Evolutionary conservation across 92 coral and sea anemone species (phyloP), one percentile per base, ranked within the genome.

Genomic region (Blastomussa wellsi): DNA sequence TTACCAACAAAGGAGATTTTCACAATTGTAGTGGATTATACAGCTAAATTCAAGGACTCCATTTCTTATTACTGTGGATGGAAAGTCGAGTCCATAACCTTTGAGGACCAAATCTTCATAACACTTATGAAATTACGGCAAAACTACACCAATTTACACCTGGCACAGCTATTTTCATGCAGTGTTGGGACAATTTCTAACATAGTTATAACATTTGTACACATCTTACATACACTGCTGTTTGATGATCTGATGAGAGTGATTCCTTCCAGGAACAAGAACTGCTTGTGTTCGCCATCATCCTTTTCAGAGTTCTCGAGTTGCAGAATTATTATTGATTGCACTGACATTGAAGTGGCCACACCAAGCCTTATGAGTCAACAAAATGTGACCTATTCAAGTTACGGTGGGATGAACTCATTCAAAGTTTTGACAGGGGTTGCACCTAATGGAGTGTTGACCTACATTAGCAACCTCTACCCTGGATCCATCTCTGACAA

Each of bases 401-500:
- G 76, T n/a, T 89, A 87, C 89, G 32, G 88, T 35, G 88, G 88
- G 29, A 65, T 82, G 80, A 90, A 86, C 49, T 82, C 95, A 29
- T 85, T 88, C 44, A 89, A 92, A 84, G 89, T 81, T 57, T 66
- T 86, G 28, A 80, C 87, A 67, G 95, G 92, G 14, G 92, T 92
- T 17, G 92, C 95, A 47, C 90, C 95, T 39, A 89, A 89, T 89
- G 95, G 90, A 29, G 86, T 85, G 29, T 79, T 87, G 35, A 87
- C 95, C 52, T 84, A 82, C 83, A 89, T 92, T 8, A 92, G 95
- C 72, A 71, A 84, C 16, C 78, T 81, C 8, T 93, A 38, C 59
- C 94, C 94, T 28, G 94, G 94, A 14, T 91, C 94, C 10, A 66
- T 88, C 38, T 83, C 89, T 35, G 91, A 92, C 79, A 92, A 92